Conservation (phyloP, 2,888 invertebrate species). For the Taphrorychus bicolor region DNA sequence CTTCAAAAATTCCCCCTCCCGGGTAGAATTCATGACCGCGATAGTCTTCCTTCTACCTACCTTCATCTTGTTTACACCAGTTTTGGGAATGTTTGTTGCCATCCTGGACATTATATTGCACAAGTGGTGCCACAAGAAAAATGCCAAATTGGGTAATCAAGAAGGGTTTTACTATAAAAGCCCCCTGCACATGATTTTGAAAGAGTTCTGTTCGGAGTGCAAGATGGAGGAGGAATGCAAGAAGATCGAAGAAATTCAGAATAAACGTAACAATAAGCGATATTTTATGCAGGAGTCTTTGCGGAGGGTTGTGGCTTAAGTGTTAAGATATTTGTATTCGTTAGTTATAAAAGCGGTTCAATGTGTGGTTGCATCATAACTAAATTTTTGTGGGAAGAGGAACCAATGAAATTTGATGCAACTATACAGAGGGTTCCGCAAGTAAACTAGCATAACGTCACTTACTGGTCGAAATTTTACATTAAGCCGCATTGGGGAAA, state of each 20-base stretch:
- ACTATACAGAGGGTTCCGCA: too few species aligned
- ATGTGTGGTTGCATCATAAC: too few species aligned
- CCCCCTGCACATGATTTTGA: constrained; percentile 34
- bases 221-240: constrained; percentile 26
- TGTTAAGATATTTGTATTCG: not conserved
- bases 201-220: constrained; percentile 37
- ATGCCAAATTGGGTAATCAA: constrained; percentile 13
- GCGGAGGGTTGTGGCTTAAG: constrained; percentile 51
- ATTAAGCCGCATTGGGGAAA: too few species aligned
- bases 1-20: constrained; percentile 16
- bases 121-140: constrained; percentile 37
- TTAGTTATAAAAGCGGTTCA: too few species aligned
- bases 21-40: constrained; percentile 32
- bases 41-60: constrained; percentile 36
- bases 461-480: too few species aligned
- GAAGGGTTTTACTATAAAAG: constrained; percentile 35
- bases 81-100: constrained; percentile 25
- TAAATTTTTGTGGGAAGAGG: too few species aligned
- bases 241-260: constrained; percentile 70
- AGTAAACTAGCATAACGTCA: too few species aligned
- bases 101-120: constrained; percentile 30
- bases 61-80: constrained; percentile 30
- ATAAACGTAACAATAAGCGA: constrained; percentile 62
- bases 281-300: constrained; percentile 53
- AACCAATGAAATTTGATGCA: too few species aligned